Percentiles rank a stretch among this genome's conserved stretches.
These are phyloP conservation scores for Hippocampus abdominalis DNA, from an alignment of 2,113 vertebrate genomes.

Conservation along the genomic window DNA sequence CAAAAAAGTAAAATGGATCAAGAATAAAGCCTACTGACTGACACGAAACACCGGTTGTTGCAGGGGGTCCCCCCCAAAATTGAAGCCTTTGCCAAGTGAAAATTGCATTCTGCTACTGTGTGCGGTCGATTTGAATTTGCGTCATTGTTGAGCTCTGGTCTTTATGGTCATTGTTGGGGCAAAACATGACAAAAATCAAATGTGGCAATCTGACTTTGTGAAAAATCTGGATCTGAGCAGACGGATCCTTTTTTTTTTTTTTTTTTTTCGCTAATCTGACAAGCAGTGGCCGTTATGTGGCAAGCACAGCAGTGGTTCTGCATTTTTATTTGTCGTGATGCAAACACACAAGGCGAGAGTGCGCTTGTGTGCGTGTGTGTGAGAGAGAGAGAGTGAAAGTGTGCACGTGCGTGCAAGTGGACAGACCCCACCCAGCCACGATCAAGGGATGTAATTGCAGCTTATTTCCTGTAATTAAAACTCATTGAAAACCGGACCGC, in stretches of 20 bases:
- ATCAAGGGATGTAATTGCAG: slow-evolving; percentile 69
- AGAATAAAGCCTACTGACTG: too few species aligned
- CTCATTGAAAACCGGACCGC: slow-evolving; percentile 60
- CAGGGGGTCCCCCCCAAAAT: too few species aligned
- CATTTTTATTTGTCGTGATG: not conserved
- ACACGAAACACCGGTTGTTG: too few species aligned
- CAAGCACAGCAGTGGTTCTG: not conserved
- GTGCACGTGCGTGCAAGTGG: slow-evolving; percentile 38
- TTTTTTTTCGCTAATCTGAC: not conserved
- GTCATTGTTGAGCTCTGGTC: too few species aligned
- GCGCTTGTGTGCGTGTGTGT: slow-evolving; percentile 22
- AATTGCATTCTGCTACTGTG: too few species aligned
- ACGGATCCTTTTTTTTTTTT: not conserved
- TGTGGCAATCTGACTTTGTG: not conserved
- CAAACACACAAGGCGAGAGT: not conserved
- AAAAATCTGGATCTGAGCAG: not conserved
- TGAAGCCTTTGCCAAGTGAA: too few species aligned
- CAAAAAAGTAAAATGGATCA: too few species aligned
- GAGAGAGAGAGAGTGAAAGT: not conserved
- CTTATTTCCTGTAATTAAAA: slow-evolving; percentile 73
- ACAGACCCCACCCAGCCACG: slow-evolving; percentile 63
- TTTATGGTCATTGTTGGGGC: too few species aligned
- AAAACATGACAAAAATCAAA: too few species aligned
- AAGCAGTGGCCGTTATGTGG: not conserved
- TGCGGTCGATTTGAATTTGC: too few species aligned